Conservation (phyloP, 2,113 vertebrate species). For the Microtus richardsoni region DNA sequence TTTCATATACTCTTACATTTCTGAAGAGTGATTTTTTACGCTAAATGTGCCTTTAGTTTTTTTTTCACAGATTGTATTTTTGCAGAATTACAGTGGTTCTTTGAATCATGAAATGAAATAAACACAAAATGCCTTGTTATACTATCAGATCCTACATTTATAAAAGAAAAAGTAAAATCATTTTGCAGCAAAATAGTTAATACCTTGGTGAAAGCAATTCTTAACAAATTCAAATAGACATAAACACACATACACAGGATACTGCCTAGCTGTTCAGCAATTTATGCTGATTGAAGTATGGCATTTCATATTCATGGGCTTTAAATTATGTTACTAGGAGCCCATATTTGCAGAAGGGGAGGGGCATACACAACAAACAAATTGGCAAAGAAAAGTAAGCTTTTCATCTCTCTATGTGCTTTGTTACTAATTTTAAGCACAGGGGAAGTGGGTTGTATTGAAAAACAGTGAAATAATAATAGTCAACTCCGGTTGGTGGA, state of each 20-base stretch:
- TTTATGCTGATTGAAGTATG: not conserved
- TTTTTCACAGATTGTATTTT: not conserved
- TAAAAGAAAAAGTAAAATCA: not conserved
- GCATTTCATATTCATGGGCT: not conserved
- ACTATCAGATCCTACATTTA: not conserved
- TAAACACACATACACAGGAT: rapidly evolving
- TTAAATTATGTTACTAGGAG: not conserved
- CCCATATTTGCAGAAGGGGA: not conserved
- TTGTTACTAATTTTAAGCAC: not conserved
- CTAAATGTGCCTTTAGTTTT: not conserved
- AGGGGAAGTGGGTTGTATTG: not conserved
- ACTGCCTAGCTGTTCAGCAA: not conserved
- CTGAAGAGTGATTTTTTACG: not conserved
- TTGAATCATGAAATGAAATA: not conserved
- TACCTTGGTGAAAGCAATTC: not conserved
- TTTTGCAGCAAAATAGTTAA: not conserved
- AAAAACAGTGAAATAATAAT: not conserved
- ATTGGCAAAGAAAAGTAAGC: not conserved
- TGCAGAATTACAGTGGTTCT: not conserved
- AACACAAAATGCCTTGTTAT: not conserved
- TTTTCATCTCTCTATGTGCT: not conserved
- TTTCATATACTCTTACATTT: not conserved
- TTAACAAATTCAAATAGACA: not conserved
- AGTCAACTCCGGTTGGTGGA: not conserved
- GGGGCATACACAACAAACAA: not conserved